These are phyloP conservation scores for Yoshiicerus persimilis DNA, from an alignment of 1,140 invertebrate genomes.

Conservation along the genomic window DNA sequence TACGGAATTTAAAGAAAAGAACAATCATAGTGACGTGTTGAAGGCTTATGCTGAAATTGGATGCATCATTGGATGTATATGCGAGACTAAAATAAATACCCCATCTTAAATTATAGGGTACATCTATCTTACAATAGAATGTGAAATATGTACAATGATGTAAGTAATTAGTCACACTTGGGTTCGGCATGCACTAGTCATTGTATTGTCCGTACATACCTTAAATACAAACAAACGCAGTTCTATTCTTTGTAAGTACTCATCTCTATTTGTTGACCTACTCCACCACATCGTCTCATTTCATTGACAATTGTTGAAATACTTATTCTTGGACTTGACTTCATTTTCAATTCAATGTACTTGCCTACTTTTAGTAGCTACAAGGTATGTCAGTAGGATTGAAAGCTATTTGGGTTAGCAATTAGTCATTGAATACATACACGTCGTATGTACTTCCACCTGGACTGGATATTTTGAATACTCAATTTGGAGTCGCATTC, in stretches of 20 bases:
- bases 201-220: neutral
- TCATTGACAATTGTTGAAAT: neutral
- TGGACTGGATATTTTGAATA: too few species aligned
- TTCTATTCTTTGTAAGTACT: neutral
- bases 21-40: too few species aligned
- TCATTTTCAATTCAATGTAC: neutral
- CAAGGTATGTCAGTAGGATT: neutral
- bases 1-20: too few species aligned
- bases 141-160: neutral
- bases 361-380: neutral
- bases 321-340: neutral
- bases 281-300: neutral
- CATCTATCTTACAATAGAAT: too few species aligned
- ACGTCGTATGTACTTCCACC: neutral
- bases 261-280: neutral
- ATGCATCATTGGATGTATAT: too few species aligned
- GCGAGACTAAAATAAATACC: too few species aligned
- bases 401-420: neutral
- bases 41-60: too few species aligned
- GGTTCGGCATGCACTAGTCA: neutral
- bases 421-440: neutral
- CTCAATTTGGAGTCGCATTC: too few species aligned
- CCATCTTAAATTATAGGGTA: too few species aligned
- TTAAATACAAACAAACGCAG: neutral
- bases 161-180: neutral